Evolutionary conservation across 2,888 invertebrate genomes (phyloP).

Genomic region (Caenorhabditis afra): DNA sequence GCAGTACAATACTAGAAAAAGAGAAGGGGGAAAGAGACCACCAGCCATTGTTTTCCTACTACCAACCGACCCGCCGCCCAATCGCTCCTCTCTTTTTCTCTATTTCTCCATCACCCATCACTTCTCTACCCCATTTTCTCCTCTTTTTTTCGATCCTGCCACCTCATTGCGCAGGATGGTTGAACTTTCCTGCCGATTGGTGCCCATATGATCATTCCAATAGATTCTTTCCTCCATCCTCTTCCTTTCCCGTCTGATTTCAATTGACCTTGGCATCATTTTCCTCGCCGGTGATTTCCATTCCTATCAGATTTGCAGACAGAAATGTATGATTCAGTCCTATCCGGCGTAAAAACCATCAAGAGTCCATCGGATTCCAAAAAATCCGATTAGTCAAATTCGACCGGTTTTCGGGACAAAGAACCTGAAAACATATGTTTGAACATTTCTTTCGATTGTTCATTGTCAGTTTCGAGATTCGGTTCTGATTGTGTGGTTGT

Average conservation of each 20-base stretch:
- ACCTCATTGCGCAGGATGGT: not conserved
- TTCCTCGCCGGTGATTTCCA: no score
- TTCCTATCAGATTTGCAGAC: not conserved
- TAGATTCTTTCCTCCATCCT: not conserved
- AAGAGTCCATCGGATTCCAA: conserved; percentile 40
- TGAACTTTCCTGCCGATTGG: conserved; percentile 16
- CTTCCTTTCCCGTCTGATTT: not conserved
- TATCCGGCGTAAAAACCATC: not conserved
- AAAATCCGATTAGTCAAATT: conserved; percentile 56
- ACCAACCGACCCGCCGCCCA: no score
- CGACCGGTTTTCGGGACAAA: conserved; percentile 39
- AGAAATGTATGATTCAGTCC: no score
- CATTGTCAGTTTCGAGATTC: no score
- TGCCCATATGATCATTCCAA: conserved; percentile 23
- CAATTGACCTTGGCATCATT: conserved; percentile 20
- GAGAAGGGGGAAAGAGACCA: not conserved
- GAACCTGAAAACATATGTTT: conserved; percentile 40
- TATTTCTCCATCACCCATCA: conserved; percentile 15
- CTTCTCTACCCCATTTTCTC: conserved; percentile 11
- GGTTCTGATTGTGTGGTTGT: no score
- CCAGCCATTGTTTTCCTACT: conserved; percentile 50
- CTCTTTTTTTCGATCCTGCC: not conserved
- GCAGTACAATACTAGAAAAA: conserved; percentile 1
- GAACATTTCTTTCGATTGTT: conserved; percentile 14
- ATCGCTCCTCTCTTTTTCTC: conserved; percentile 21